phyloP scores from a whole-genome alignment of 2,113 vertebrate genomes.

The Sitta europaea region DNA sequence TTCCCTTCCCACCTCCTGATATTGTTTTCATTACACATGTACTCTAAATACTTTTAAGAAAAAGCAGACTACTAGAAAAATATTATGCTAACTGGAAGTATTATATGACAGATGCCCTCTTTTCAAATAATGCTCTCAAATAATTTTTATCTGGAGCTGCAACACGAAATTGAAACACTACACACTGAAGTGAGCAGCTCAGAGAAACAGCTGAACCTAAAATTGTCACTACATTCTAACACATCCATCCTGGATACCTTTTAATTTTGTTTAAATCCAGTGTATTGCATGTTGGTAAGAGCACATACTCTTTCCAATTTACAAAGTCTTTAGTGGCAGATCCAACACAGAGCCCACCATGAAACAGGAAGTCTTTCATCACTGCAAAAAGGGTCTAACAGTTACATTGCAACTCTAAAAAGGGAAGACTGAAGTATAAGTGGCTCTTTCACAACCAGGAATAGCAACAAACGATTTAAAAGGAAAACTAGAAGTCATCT shows the following conservation, averaged over 20 bases:
- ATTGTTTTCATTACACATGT: not conserved
- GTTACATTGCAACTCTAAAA: not conserved
- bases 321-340: not conserved
- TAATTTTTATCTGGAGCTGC: not conserved
- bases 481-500: not conserved
- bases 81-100: not conserved
- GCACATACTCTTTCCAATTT: not conserved
- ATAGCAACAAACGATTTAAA: not conserved
- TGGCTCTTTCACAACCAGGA: not conserved
- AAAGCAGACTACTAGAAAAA: not conserved
- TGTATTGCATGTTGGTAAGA: accelerated
- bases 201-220: not conserved
- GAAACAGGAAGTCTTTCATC: not conserved
- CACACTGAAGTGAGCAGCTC: not conserved
- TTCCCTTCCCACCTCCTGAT: not conserved
- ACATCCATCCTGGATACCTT: not conserved
- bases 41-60: not conserved
- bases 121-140: not conserved
- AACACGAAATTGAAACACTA: not conserved
- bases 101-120: not conserved
- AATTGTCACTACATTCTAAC: not conserved
- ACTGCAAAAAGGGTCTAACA: not conserved
- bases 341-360: not conserved
- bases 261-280: not conserved
- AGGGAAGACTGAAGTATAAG: not conserved